These are phyloP conservation scores for Riparia riparia DNA, from an alignment of 2,113 vertebrate species.

Conservation along the genomic window DNA sequence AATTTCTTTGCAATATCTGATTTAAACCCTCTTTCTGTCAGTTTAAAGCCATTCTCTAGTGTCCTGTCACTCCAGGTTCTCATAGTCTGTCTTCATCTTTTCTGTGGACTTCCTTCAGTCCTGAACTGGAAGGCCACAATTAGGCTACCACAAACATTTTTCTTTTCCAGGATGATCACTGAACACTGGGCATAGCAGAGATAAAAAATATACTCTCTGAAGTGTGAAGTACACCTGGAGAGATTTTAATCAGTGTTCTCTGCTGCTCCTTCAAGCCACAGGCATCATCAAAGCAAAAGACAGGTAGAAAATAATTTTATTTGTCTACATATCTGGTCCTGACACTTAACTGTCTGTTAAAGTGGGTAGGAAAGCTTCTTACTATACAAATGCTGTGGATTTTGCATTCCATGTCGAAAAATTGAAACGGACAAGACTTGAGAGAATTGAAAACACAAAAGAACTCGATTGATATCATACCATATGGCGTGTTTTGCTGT, in stretches of 20 bases:
- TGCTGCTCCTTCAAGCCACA: not conserved
- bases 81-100: not conserved
- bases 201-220: not conserved
- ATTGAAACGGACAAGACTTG: not conserved
- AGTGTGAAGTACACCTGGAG: not conserved
- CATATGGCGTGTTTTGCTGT: not conserved
- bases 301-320: not conserved
- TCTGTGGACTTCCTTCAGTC: not conserved
- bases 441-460: not conserved
- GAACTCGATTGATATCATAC: not conserved
- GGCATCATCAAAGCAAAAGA: not conserved
- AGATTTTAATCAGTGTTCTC: not conserved
- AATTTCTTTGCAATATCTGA: not conserved
- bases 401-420: not conserved
- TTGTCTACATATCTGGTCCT: not conserved
- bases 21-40: not conserved
- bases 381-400: not conserved
- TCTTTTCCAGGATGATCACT: not conserved
- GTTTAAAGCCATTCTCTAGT: rapidly evolving
- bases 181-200: not conserved
- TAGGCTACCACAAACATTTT: no score
- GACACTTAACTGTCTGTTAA: not conserved
- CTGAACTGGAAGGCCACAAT: not conserved
- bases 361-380: not conserved
- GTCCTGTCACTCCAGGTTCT: rapidly evolving